Evolutionary conservation across 1,140 invertebrate genomes (phyloP).

Genomic region (Augochlora pura): DNA sequence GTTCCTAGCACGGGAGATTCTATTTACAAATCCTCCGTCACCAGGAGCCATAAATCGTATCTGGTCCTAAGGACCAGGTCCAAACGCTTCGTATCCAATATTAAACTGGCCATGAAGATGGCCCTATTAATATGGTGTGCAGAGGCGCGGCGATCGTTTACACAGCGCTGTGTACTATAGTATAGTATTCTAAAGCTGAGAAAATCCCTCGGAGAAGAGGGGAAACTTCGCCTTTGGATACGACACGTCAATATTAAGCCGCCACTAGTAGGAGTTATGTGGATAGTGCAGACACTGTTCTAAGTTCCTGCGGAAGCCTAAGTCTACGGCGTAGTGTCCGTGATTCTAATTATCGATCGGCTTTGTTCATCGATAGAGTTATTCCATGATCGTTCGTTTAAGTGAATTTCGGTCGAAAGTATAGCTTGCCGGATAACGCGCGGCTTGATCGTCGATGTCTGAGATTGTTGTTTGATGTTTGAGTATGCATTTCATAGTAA

Average conservation of each 20-base stretch:
- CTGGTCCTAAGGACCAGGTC: slow-evolving; percentile 53
- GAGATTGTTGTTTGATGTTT: too few species aligned
- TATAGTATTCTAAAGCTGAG: slow-evolving; percentile 53
- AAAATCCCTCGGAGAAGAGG: slow-evolving; percentile 60
- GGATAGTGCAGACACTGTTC: slow-evolving; percentile 21
- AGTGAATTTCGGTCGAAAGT: not conserved
- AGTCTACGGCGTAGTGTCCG: not conserved
- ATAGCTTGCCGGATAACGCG: too few species aligned
- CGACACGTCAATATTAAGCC: slow-evolving; percentile 53
- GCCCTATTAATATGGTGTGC: slow-evolving; percentile 59
- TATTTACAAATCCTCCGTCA: slow-evolving; percentile 63
- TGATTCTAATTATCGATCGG: slow-evolving; percentile 45
- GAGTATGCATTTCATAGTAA: too few species aligned
- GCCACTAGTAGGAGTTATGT: slow-evolving; percentile 27
- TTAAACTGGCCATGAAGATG: slow-evolving; percentile 57
- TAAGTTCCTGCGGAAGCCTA: slow-evolving; percentile 40
- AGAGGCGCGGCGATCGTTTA: slow-evolving; percentile 52
- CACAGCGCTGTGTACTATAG: slow-evolving; percentile 33
- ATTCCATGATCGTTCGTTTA: not conserved
- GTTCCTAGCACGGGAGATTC: slow-evolving; percentile 48
- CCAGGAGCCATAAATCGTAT: slow-evolving; percentile 62
- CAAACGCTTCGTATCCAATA: slow-evolving; percentile 45
- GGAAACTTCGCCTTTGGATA: slow-evolving; percentile 57
- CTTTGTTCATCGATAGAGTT: not conserved
- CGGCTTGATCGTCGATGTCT: too few species aligned